These are phyloP conservation scores for Noctilio leporinus DNA, from an alignment of 2,113 vertebrate species.

Conservation along the genomic window DNA sequence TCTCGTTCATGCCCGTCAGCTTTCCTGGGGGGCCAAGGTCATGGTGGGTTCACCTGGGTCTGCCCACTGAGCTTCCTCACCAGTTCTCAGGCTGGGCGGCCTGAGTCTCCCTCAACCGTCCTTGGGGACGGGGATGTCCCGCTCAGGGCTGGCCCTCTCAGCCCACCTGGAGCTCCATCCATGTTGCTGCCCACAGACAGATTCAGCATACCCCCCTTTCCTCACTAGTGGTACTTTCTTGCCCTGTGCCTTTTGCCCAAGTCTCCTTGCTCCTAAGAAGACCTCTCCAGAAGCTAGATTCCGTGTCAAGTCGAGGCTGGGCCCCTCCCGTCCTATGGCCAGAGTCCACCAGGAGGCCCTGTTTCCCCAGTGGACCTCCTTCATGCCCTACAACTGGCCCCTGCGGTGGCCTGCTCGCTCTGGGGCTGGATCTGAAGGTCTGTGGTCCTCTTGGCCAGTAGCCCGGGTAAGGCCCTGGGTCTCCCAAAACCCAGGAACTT, in stretches of 20 bases:
- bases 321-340: not conserved
- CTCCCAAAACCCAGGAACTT: not conserved
- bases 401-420: not conserved
- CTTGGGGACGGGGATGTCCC: too few relatives aligned
- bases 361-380: not conserved
- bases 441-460: not conserved
- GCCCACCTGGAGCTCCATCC: not conserved
- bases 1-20: slow-evolving; percentile 97
- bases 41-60: not conserved
- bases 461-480: not conserved
- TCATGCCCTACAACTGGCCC: not conserved
- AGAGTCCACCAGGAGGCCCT: not conserved
- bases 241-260: not conserved
- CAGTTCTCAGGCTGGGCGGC: not conserved
- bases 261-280: not conserved
- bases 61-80: not conserved
- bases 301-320: not conserved
- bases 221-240: not conserved
- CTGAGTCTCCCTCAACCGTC: not conserved
- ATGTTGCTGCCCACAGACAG: not conserved
- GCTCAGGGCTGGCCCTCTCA: accelerated
- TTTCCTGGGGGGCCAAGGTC: slow-evolving; percentile 81
- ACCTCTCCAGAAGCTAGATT: not conserved
- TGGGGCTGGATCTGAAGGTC: not conserved
- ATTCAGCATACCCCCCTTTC: not conserved